Conservation (phyloP, 1,140 invertebrate species). For the Tachypleus tridentatus region DNA sequence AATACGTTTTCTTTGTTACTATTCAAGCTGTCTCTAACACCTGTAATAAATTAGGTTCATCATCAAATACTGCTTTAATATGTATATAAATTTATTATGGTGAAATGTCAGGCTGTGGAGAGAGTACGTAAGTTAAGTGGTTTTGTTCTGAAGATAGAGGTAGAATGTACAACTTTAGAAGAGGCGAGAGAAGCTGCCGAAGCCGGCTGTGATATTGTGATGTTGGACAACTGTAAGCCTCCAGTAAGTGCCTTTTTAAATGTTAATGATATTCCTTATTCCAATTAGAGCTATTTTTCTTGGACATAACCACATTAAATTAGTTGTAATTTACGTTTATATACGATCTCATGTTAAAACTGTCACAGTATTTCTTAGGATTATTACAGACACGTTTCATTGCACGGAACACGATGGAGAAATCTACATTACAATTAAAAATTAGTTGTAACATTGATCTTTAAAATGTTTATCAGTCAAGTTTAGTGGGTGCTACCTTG, state of each 20-base stretch:
- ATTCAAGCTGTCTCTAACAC: no score
- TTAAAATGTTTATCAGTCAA: no score
- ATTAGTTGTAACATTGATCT: no score
- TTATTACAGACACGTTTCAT: no score
- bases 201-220: slow-evolving; percentile 36
- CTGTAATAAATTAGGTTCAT: slow-evolving; percentile 1
- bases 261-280: not conserved
- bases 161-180: slow-evolving; percentile 36
- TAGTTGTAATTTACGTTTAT: not conserved
- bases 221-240: slow-evolving; percentile 39
- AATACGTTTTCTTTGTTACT: no score
- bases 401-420: no score
- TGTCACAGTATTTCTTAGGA: no score
- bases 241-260: slow-evolving; percentile 25
- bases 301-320: not conserved
- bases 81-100: not conserved
- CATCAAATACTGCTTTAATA: not conserved
- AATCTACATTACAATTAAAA: no score
- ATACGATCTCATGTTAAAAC: no score
- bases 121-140: slow-evolving; percentile 32
- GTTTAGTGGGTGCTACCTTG: no score
- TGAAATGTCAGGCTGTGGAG: slow-evolving; percentile 31
- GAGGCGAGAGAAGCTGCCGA: slow-evolving; percentile 34
- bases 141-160: slow-evolving; percentile 38
- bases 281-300: not conserved